Percentiles rank a stretch among this genome's conserved stretches.
These are phyloP conservation scores for Epizoanthus scotinus DNA, from an alignment of 92 coral and sea anemone species.

Conservation along the genomic window DNA sequence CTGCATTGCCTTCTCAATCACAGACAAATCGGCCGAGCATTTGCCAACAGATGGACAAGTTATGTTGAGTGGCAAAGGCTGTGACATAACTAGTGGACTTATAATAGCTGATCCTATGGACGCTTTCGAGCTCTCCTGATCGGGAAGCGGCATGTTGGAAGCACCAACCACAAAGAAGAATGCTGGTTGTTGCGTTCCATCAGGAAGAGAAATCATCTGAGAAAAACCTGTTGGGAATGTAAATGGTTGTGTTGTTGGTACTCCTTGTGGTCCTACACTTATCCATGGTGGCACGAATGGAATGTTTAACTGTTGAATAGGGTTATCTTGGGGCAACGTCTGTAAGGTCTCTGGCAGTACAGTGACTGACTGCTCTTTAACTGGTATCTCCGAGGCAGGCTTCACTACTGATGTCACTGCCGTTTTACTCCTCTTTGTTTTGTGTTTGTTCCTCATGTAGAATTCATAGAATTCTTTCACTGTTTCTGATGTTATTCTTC, in stretches of 20 bases:
- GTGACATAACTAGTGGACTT: conserved; percentile 67
- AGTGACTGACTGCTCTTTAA: neutral
- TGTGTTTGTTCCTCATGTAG: conserved; percentile 29
- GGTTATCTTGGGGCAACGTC: neutral
- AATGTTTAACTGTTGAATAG: neutral
- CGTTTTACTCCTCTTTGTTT: conserved; percentile 5
- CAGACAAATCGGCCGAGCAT: conserved; percentile 42
- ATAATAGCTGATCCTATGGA: conserved; percentile 39
- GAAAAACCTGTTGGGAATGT: conserved; percentile 39
- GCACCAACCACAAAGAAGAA: conserved; percentile 53
- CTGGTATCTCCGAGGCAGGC: neutral
- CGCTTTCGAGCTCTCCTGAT: neutral
- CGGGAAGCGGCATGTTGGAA: conserved; percentile 10
- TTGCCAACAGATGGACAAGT: conserved; percentile 38
- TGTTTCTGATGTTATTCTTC: conserved; percentile 44
- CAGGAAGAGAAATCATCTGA: conserved; percentile 40
- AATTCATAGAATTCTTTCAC: conserved; percentile 46
- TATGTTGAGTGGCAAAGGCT: conserved; percentile 62
- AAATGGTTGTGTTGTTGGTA: conserved; percentile 30
- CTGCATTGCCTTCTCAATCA: conserved; percentile 83
- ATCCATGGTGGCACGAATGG: neutral
- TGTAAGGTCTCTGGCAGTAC: neutral
- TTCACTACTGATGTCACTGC: neutral
- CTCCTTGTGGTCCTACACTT: neutral
- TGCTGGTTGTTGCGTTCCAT: conserved; percentile 56